Evolutionary conservation across 92 coral and sea anemone genomes (phyloP).

Genomic region (Siderastrea radians): DNA sequence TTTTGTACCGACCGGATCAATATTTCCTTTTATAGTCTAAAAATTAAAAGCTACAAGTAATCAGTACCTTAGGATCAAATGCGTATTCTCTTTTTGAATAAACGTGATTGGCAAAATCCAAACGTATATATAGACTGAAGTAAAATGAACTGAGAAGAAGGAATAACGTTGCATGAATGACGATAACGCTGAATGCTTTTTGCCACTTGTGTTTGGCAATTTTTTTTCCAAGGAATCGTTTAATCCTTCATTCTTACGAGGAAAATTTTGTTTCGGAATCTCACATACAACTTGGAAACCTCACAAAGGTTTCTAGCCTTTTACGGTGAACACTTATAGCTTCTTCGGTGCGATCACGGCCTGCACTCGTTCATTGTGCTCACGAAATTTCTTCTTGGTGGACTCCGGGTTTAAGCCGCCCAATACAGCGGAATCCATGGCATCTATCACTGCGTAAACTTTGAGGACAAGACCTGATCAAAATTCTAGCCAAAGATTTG

Average conservation of each 20-base stretch:
- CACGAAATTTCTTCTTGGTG: slow-evolving; percentile 11
- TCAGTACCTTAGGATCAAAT: too few species aligned
- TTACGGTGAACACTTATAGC: not conserved
- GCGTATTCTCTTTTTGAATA: too few species aligned
- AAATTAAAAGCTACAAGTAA: too few species aligned
- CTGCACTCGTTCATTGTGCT: slow-evolving; percentile 27
- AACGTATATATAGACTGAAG: too few species aligned
- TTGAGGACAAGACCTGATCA: not conserved
- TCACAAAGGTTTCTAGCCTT: slow-evolving; percentile 9
- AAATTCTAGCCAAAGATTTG: not conserved
- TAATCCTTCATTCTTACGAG: not conserved
- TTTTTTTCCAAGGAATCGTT: not conserved
- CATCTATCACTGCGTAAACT: not conserved
- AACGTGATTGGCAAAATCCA: too few species aligned
- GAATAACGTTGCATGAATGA: not conserved
- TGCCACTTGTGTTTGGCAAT: not conserved
- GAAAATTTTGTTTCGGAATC: not conserved
- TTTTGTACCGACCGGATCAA: too few species aligned
- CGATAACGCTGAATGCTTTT: not conserved
- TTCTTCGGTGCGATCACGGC: not conserved
- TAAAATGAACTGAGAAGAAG: not conserved
- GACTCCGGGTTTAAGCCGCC: not conserved
- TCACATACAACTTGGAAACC: not conserved
- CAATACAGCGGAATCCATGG: not conserved
- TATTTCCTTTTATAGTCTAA: too few species aligned